Evolutionary conservation across 2,888 invertebrate genomes (phyloP), one percentile per base, ranked within the genome.

Genomic region (Phyllotreta striolata): DNA sequence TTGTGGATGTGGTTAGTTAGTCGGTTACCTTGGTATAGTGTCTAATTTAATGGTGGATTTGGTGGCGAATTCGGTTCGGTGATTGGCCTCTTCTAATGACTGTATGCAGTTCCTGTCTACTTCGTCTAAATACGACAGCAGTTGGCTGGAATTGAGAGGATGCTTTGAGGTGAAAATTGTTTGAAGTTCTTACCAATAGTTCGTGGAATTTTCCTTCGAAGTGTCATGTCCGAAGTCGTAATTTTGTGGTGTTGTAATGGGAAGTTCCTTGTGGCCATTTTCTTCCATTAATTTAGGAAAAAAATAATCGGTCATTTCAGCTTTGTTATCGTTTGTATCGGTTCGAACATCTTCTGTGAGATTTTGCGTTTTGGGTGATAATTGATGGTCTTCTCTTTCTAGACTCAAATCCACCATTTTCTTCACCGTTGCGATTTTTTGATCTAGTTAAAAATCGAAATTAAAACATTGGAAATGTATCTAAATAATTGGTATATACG

Each of bases 111-210:
- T 80, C 69, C 73, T 73, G 63, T 89, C 89, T 0, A 89, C 86
- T 78, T 88, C 87, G 74, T 89, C 89, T 66, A 89, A 76, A 77
- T 87, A 89, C 58, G 86, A 84, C 55, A 89, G 84, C 71, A 89
- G 86, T 76, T 88, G 87, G 78, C 88, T 88, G 79, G 79, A 85
- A 79, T 56, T 56, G 41, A 10, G 9, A 37, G 44, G 34, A 12
- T 37, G 12, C 24, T 14, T 10, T 13, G 24, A 12, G 46, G 40
- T 9, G 9, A 54, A 46, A 14, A 47, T 44, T 38, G 24, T 54
- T 51, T 46, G 38, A 39, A n/a, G 35, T 37, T 64, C 54, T 70
- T 72, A 76, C 77, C 70, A 75, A 52, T 75, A 76, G 59, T 75
- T 73, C 8, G 64, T 13, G 4, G 54, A 62, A 0, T 52, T 55